Evolutionary conservation across 2,113 vertebrate species (phyloP).

Genomic region (Indri indri): DNA sequence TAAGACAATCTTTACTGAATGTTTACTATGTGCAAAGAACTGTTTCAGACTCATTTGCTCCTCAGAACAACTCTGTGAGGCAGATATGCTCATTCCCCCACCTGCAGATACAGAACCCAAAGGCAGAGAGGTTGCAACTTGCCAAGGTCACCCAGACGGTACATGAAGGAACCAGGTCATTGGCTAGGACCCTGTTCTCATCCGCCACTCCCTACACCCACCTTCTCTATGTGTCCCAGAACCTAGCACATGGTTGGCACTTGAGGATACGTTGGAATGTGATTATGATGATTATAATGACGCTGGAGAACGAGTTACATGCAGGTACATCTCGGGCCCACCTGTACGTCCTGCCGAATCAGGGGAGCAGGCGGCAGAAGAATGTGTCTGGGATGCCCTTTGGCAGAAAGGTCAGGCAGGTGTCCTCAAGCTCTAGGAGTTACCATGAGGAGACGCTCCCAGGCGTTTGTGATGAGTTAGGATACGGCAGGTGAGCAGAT

Average conservation of each 20-base stretch:
- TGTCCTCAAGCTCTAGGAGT: not conserved
- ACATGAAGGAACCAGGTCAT: not conserved
- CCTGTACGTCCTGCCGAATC: not conserved
- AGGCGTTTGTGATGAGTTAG: not conserved
- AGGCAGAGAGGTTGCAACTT: not conserved
- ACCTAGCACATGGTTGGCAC: not conserved
- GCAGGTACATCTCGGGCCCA: not conserved
- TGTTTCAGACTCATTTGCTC: not conserved
- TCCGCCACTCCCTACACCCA: not conserved
- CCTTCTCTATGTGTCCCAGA: not conserved
- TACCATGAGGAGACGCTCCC: not conserved
- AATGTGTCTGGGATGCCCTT: not conserved
- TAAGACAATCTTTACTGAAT: not conserved
- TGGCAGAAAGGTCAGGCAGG: not conserved
- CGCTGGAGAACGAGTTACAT: not conserved
- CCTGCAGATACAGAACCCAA: not conserved
- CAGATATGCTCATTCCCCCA: not conserved
- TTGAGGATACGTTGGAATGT: not conserved
- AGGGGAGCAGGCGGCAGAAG: not conserved
- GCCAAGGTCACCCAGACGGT: not conserved
- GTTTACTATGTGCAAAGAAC: not conserved
- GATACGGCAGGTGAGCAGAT: no score
- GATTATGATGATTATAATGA: not conserved
- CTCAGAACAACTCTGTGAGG: not conserved
- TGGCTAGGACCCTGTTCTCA: fast-evolving